Evolutionary conservation across 2,113 vertebrate genomes (phyloP), one percentile per base, ranked within the genome.

Genomic region (Chaenogobius annularis): DNA sequence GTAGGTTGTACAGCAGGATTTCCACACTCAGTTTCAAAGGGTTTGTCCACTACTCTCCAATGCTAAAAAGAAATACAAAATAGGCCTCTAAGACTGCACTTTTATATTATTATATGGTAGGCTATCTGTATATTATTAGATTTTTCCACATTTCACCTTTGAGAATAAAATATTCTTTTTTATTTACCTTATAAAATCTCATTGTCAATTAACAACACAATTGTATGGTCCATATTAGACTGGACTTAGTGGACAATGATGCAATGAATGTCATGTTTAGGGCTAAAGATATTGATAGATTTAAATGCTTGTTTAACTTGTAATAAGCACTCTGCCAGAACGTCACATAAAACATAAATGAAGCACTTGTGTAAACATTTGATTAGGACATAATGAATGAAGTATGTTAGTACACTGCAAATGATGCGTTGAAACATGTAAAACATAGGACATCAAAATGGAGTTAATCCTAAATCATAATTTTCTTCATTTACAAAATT

Each of bases 401-500:
- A 47, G 63, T 12, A 46, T 46, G 74, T 52, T 50, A 63, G 67
- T 26, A 72, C 69, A 69, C 55, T 23, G 69, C 46, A 81, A 87
- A 73, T 22, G 47, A 74, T 31, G 66, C 59, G 64, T 78, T 77
- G 61, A 63, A 80, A 73, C 59, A 72, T 77, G 78, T 84, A 75
- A 76, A 85, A 67, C 74, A 80, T 70, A 87, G 83, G 72, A 82
- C 75, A 82, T 69, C 48, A 73, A 78, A 37, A 59, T 87, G 83
- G 85, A 87, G 77, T 52, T 55, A 84, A 89, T 82, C 77, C 77
- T 90, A 87, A 88, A 70, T 85, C 86, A 88, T 90, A 84, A 87
- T 89, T 90, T 84, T 79, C 81, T 88, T 89, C 83, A 89, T 87
- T 89, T 85, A 89, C 86, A 89, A 88, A 81, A 86, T 84, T 73